Evolutionary conservation across 2,113 vertebrate species (phyloP).

Genomic region (Ammodytes dubius): DNA sequence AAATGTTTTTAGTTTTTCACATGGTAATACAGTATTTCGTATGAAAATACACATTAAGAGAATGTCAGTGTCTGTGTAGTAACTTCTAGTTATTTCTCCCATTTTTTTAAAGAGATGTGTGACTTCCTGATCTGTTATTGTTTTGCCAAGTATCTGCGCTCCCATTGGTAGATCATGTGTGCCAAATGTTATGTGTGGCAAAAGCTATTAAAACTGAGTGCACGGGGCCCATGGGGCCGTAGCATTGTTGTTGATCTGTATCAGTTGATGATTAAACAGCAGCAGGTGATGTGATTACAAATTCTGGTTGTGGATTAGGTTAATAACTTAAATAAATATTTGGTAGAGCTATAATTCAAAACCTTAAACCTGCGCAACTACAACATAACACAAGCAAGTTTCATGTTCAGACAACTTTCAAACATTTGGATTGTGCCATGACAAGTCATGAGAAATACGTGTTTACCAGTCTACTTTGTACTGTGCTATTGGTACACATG

Average conservation of each 20-base stretch:
- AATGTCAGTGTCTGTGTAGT: too few relatives aligned
- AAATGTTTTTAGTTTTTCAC: background rate
- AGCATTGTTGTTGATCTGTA: slow-evolving; percentile 2
- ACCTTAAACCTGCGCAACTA: background rate
- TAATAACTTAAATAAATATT: background rate
- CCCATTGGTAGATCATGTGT: slow-evolving; percentile 6
- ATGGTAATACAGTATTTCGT: too few relatives aligned
- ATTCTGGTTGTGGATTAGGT: background rate
- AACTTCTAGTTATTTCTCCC: background rate
- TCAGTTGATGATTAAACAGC: background rate
- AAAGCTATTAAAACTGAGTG: background rate
- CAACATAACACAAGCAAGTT: background rate
- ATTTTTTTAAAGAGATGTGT: background rate
- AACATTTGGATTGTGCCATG: background rate
- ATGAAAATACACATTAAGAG: too few relatives aligned
- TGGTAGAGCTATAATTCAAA: too few relatives aligned
- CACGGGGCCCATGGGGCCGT: background rate
- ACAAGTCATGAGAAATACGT: background rate
- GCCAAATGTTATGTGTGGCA: slow-evolving; percentile 8
- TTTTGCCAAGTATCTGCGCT: background rate
- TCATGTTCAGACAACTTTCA: background rate
- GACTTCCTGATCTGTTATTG: background rate
- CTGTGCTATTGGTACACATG: background rate
- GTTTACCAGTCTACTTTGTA: background rate
- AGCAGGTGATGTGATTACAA: background rate